These are phyloP conservation scores for Recurvirostra avosetta DNA, from an alignment of 2,113 vertebrate genomes.

Conservation along the genomic window DNA sequence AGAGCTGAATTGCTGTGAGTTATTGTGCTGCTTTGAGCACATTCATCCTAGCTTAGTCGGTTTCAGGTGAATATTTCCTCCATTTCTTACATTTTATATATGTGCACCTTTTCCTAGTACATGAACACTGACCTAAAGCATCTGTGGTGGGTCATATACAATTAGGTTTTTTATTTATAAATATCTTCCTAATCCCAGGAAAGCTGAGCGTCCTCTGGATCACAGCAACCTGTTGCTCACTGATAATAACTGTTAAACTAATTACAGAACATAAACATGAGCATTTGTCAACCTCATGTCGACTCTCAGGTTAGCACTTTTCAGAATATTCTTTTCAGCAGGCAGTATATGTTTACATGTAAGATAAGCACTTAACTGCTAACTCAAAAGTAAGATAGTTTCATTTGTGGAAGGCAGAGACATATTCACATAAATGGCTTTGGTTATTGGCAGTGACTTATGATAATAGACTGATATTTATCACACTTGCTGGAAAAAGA, in stretches of 20 bases:
- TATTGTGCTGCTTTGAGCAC: neutral
- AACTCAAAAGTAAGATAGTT: accelerated
- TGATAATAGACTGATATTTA: neutral
- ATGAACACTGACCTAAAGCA: neutral
- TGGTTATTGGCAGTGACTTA: neutral
- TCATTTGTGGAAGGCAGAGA: neutral
- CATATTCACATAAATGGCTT: neutral
- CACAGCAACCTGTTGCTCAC: neutral
- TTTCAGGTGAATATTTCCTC: neutral
- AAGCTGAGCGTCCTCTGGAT: neutral
- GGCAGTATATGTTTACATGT: neutral
- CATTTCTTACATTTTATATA: neutral
- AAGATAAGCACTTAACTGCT: neutral
- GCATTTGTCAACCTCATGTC: neutral
- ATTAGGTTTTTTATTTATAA: neutral
- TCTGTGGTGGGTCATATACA: neutral
- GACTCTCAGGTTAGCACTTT: neutral
- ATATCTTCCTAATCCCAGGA: neutral
- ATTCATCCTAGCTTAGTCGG: neutral
- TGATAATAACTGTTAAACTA: neutral
- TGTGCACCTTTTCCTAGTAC: neutral
- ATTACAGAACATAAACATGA: neutral
- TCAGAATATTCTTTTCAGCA: neutral
- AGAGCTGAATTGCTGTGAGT: neutral
- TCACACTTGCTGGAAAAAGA: neutral